These are phyloP conservation scores for Pseudococcus longispinus DNA, from an alignment of 2,888 invertebrate genomes.

Conservation along the genomic window DNA sequence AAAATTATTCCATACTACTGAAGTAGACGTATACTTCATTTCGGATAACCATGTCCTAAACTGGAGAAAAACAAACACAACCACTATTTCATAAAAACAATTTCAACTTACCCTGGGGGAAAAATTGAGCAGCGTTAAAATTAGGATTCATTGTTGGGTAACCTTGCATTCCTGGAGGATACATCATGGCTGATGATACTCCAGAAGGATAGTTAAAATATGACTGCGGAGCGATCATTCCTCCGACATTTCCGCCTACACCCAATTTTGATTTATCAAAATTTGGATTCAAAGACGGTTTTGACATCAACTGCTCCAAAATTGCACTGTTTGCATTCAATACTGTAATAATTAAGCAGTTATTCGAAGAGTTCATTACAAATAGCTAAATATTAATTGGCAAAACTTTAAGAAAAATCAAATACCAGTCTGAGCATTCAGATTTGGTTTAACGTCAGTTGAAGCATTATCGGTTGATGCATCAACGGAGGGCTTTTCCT, in stretches of 20 bases:
- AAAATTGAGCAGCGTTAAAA: constrained; percentile 48
- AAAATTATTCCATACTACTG: not conserved
- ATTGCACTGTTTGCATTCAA: constrained; percentile 46
- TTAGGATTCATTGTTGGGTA: constrained; percentile 50
- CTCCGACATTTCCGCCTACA: constrained; percentile 10
- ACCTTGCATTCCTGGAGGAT: constrained; percentile 50
- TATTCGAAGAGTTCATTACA: not conserved
- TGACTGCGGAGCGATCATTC: constrained; percentile 43
- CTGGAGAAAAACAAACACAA: not conserved
- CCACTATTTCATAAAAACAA: not conserved
- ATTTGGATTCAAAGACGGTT: constrained; percentile 50
- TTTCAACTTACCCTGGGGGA: constrained; percentile 33
- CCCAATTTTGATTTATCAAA: constrained; percentile 48
- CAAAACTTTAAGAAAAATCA: not conserved
- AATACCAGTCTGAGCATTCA: constrained; percentile 17
- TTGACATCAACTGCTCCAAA: constrained; percentile 51
- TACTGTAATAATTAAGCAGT: constrained; percentile 4
- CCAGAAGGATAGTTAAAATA: constrained; percentile 51
- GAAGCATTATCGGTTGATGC: not conserved
- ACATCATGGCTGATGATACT: constrained; percentile 47
- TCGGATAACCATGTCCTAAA: not conserved
- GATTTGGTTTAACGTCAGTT: constrained; percentile 27
- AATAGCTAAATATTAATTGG: not conserved
- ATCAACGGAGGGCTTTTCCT: constrained; percentile 26
- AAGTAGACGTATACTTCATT: not conserved